Percentiles rank a stretch among this genome's conserved stretches.
phyloP scores from a whole-genome alignment of 2,888 invertebrate species.

The Tetrapedia diversipes region DNA sequence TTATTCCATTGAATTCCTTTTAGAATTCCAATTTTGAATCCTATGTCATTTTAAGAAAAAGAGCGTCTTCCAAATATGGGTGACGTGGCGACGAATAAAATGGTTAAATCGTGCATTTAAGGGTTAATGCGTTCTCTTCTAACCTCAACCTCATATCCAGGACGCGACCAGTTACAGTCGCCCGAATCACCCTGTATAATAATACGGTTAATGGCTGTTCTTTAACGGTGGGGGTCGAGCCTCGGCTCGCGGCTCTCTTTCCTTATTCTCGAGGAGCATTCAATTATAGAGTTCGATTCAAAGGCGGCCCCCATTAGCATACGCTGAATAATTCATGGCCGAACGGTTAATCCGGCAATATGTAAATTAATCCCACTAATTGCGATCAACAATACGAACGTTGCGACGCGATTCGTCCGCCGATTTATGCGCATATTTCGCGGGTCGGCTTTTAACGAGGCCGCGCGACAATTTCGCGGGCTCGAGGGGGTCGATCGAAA shows the following conservation, averaged over 20 bases:
- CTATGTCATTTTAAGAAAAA: too few species aligned
- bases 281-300: conserved; percentile 74
- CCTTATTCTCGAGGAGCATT: conserved; percentile 58
- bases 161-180: too few species aligned
- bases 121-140: too few species aligned
- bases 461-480: conserved; percentile 53
- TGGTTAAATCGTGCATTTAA: too few species aligned
- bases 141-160: too few species aligned
- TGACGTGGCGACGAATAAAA: too few species aligned
- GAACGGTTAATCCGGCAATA: conserved; percentile 80
- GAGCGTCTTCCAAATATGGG: too few species aligned
- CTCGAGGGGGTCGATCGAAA: conserved; percentile 58
- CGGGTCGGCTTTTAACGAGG: conserved; percentile 57
- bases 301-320: conserved; percentile 76
- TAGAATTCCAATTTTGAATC: too few species aligned
- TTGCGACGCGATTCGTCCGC: conserved; percentile 52
- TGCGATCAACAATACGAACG: conserved; percentile 76
- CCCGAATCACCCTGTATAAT: too few species aligned
- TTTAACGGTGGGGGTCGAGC: conserved; percentile 8
- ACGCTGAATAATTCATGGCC: conserved; percentile 80
- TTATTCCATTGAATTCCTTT: too few species aligned
- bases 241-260: conserved; percentile 41
- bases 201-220: conserved; percentile 50
- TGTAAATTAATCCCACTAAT: conserved; percentile 81
- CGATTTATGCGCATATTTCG: conserved; percentile 71